Evolutionary conservation across 2,797 vertebrate species (phyloP), one percentile per base, ranked within the genome.

Genomic region (Euthynnus affinis): DNA sequence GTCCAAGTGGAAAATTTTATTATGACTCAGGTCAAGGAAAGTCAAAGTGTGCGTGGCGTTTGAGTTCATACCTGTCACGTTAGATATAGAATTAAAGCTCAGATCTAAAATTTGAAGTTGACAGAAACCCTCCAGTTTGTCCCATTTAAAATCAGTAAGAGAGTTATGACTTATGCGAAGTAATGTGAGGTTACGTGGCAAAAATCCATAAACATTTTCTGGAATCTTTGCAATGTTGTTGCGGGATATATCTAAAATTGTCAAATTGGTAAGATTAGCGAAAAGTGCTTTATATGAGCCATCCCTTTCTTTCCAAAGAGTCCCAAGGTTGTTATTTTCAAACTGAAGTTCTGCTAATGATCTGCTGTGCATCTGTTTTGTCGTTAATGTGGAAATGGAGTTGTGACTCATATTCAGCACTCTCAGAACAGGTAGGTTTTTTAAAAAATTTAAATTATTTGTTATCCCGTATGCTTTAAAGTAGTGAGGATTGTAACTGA

Each of bases 321-420:
- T 89, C 12, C 94, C 94, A 4, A 97, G 85, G 17, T 76, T 0
- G 42, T 97, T 98, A 6, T 88, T 0, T 49, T 89, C 48, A 78
- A 97, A 96, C 52, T 81, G 90, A 3, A 96, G 90, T 53, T 96
- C 95, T 44, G 86, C 70, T 58, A 97, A 88, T 48, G 96, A 96
- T 1, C 1, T 17, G 57, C 96, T 97, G 9, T 61, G 71, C 82
- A 95, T 73, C 10, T 64, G 8, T 61, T 89, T 94, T 1, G 95
- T 95, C 1, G 95, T 96, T 83, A 97, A 84, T 0, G 87, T 96
- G 18, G 78, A 93, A 77, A 97, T 97, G 3, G 3, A 3, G 1
- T 97, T 97, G 61, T 80, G 27, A 68, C 93, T 95, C 93, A 97
- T 90, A 72, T 95, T 97, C 42, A 97, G 92, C 66, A 96, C 91